phyloP scores from a whole-genome alignment of 2,797 vertebrate species.

The Brachyalestes nurse region DNA sequence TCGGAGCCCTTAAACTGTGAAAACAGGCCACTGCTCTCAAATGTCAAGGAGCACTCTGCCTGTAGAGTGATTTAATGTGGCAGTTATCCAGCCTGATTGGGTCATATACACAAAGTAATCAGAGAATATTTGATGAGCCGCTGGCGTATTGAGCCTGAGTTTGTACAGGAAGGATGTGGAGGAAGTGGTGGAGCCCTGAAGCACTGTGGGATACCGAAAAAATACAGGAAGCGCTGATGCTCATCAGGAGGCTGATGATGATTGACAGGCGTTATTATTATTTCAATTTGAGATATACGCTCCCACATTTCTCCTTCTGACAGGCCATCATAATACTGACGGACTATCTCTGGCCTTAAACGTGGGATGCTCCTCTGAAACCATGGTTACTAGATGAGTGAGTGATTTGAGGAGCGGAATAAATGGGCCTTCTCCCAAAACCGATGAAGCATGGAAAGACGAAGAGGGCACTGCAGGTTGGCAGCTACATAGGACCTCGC shows the following conservation, averaged over 20 bases:
- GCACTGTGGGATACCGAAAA: slow-evolving; percentile 48
- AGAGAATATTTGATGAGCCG: slow-evolving; percentile 28
- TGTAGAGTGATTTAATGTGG: slow-evolving; percentile 10
- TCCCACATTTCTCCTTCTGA: slow-evolving; percentile 53
- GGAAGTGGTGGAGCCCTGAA: slow-evolving; percentile 19
- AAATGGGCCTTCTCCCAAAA: slow-evolving; percentile 54
- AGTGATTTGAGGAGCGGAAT: slow-evolving; percentile 54
- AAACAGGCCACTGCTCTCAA: neutral
- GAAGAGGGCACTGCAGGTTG: neutral
- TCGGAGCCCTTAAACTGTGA: neutral
- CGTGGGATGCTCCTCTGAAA: slow-evolving; percentile 49
- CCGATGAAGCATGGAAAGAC: slow-evolving; percentile 44
- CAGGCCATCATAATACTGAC: slow-evolving; percentile 58
- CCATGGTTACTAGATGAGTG: slow-evolving; percentile 61
- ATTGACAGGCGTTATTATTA: slow-evolving; percentile 63
- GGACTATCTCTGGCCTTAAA: slow-evolving; percentile 60
- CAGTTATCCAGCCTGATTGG: slow-evolving; percentile 25
- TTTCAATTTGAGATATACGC: slow-evolving; percentile 60
- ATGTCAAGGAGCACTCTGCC: slow-evolving; percentile 15
- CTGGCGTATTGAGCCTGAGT: slow-evolving; percentile 20
- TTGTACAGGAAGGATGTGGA: slow-evolving; percentile 38
- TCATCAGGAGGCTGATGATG: slow-evolving; percentile 62
- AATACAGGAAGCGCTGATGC: slow-evolving; percentile 43
- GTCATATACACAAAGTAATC: slow-evolving; percentile 40
- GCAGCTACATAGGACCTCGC: slow-evolving; percentile 8